Evolutionary conservation across 2,888 invertebrate genomes (phyloP), one percentile per base, ranked within the genome.

Genomic region (Rutpela maculata): DNA sequence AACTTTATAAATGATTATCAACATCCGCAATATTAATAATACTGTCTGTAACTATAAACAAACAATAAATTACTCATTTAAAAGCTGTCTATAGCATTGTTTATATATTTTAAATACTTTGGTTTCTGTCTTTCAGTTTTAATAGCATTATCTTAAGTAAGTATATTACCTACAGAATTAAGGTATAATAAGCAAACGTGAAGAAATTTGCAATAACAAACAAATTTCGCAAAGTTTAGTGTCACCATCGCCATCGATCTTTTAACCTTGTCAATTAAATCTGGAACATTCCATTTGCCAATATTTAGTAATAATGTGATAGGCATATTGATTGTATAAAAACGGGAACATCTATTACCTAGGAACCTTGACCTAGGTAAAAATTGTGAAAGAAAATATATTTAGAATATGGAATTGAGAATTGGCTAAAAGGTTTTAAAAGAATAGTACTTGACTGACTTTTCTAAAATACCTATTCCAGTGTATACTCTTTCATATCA

Each of bases 201-300:
- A 50, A n/a, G 6, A n/a, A 50, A 50, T 50, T 50, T 50, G 50
- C 50, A 50, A 50, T n/a, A 50, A n/a, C 12, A 70, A 71, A 62
- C 26, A 71, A 62, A 60, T 71, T 62, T 71, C 71, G 71, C 43
- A 71, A 71, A 62, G 12, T 62, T 50, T 18, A 3, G 62, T 71
- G 71, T 60, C 60, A 26, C 35, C n/a, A 62, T 62, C 62, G 62
- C 31, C 43, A 50, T 50, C 59, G 31, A 50, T 60, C 71, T n/a
- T 43, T 62, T 43, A 50, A 62, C 71, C 71, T 60, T 71, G 62
- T 50, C 62, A 38, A 31, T 71, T 70, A 19, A 62, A 71, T 62
- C 71, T 38, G 71, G 62, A 22, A 60, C 19, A 70, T 17, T 19
- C 19, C n/a, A 56, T 68, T 70, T 70, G 55, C 26, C 56, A 70